Evolutionary conservation across 35 echinoderm and acorn worm genomes (phyloP).

Genomic region (Strongylocentrotus purpuratus): DNA sequence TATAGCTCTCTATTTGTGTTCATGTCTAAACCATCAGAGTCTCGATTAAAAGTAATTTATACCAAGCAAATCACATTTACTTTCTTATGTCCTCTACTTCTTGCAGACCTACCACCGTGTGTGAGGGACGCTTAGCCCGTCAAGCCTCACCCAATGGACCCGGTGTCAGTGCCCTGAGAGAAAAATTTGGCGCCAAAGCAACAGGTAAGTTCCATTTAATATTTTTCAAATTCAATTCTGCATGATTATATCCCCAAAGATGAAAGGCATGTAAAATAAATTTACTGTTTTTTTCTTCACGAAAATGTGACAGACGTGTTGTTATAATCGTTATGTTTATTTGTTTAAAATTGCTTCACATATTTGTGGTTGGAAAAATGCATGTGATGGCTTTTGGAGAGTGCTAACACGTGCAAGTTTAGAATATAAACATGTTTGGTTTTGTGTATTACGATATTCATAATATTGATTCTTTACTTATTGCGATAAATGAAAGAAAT

Average conservation of each 20-base stretch:
- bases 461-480: neutral
- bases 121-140: neutral
- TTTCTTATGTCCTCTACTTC: too few species aligned
- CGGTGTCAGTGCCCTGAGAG: constrained; percentile 11
- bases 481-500: neutral
- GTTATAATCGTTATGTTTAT: neutral
- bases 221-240: neutral
- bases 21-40: too few species aligned
- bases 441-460: neutral
- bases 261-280: neutral
- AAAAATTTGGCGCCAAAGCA: constrained; percentile 32
- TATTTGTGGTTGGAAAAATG: neutral
- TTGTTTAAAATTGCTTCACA: neutral
- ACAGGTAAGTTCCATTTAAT: neutral
- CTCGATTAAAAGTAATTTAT: too few species aligned
- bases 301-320: neutral
- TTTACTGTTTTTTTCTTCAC: neutral
- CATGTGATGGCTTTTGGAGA: neutral
- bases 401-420: neutral
- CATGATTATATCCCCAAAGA: neutral
- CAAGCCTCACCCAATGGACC: constrained; percentile 14
- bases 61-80: too few species aligned
- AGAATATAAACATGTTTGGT: neutral
- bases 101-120: neutral
- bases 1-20: too few species aligned